These are phyloP conservation scores for Chamaetylas fuelleborni DNA, from an alignment of 2,113 vertebrate genomes.

Conservation along the genomic window DNA sequence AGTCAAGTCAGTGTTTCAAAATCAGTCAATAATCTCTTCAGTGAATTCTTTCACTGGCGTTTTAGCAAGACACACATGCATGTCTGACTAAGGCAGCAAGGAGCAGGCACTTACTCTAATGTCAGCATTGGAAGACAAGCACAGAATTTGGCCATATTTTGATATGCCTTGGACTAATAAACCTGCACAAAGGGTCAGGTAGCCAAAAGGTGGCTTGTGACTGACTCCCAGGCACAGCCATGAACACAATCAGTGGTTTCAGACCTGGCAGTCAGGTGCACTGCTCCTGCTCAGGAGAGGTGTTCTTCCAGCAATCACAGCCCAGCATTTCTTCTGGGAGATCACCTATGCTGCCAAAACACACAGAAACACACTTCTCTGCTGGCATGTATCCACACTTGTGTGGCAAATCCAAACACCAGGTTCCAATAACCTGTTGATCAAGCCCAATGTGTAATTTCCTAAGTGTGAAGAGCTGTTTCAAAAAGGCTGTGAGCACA, in stretches of 20 bases:
- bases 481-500: neutral
- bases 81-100: neutral
- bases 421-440: rapidly evolving
- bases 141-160: neutral
- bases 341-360: neutral
- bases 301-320: neutral
- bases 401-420: neutral
- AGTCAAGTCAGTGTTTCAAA: neutral
- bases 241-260: neutral
- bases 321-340: neutral
- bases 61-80: rapidly evolving
- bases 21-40: neutral
- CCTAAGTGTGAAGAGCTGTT: neutral
- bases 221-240: neutral
- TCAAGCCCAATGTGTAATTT: neutral
- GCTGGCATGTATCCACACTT: rapidly evolving
- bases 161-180: neutral
- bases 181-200: neutral
- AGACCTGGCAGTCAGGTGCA: neutral
- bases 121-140: neutral
- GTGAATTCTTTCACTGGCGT: neutral
- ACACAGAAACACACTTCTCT: neutral
- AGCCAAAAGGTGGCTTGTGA: neutral
- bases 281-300: neutral
- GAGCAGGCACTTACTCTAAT: neutral